A percentile compares a stretch with the other conserved stretches of the same genome.
Conservation (phyloP, 1,140 invertebrate genomes). For the Drosophila mojavensis region DNA sequence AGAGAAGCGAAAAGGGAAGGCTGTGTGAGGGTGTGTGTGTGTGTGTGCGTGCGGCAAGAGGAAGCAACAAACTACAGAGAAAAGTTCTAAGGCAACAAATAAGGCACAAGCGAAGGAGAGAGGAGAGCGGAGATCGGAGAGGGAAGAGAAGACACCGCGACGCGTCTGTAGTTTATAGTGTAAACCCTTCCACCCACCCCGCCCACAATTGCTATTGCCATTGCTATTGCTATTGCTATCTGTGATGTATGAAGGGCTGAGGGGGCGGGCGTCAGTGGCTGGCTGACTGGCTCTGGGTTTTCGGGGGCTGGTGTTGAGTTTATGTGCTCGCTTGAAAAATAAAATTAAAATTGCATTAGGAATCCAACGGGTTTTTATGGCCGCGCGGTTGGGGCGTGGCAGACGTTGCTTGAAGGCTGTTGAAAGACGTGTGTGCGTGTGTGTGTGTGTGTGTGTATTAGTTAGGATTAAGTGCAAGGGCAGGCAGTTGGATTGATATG, state of each 20-base stretch:
- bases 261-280: neutral
- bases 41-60: neutral
- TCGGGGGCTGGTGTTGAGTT: conserved; percentile 49
- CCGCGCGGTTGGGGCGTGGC: neutral
- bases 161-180: conserved; percentile 44
- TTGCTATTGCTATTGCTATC: conserved; percentile 17
- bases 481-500: conserved; percentile 6
- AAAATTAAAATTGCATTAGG: conserved; percentile 83
- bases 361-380: conserved; percentile 75
- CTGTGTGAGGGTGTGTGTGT: conserved; percentile 3
- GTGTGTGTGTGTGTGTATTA: neutral
- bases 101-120: neutral
- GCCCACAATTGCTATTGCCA: neutral
- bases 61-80: conserved; percentile 48
- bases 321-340: conserved; percentile 81
- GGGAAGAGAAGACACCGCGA: neutral
- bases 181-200: neutral
- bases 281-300: neutral
- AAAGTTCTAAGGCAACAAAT: conserved; percentile 54
- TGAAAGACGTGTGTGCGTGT: conserved; percentile 49
- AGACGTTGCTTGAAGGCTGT: conserved; percentile 70
- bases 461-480: conserved; percentile 4
- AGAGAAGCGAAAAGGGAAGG: neutral
- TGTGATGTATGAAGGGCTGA: conserved; percentile 6
- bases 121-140: neutral